These are phyloP conservation scores for Syrmaticus mikado DNA, from an alignment of 2,113 vertebrate species.

Conservation along the genomic window DNA sequence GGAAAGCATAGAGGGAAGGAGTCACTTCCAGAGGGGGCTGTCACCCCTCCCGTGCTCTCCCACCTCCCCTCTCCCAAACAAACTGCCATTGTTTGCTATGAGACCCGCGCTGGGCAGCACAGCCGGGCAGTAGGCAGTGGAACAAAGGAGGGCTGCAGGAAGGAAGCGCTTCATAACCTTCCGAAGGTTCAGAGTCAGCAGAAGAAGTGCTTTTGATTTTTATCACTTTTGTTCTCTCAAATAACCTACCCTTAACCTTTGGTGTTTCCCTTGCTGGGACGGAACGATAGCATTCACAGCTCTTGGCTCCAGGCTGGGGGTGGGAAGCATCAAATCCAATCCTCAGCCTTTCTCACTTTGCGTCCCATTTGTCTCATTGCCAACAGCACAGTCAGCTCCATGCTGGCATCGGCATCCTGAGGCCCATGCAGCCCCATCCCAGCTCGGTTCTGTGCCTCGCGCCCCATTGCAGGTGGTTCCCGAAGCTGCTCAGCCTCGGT, in stretches of 20 bases:
- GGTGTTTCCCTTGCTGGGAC: conserved; percentile 2
- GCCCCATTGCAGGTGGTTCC: rapidly evolving
- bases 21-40: background rate
- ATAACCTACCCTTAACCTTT: background rate
- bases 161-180: conserved; percentile 33
- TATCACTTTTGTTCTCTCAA: background rate
- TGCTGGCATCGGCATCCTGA: background rate
- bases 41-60: background rate
- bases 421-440: background rate
- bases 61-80: background rate
- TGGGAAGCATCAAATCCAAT: background rate
- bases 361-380: background rate
- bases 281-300: background rate
- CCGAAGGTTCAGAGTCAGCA: background rate
- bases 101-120: background rate
- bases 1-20: background rate
- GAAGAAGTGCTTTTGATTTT: conserved; percentile 5
- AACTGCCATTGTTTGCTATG: background rate
- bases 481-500: rapidly evolving
- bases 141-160: conserved; percentile 39
- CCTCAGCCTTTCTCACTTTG: background rate
- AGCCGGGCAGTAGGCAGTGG: background rate
- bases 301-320: background rate
- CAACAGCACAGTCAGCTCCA: background rate
- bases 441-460: background rate